These are phyloP conservation scores for Dermatemys mawii DNA, from an alignment of 2,113 vertebrate genomes.

Conservation along the genomic window DNA sequence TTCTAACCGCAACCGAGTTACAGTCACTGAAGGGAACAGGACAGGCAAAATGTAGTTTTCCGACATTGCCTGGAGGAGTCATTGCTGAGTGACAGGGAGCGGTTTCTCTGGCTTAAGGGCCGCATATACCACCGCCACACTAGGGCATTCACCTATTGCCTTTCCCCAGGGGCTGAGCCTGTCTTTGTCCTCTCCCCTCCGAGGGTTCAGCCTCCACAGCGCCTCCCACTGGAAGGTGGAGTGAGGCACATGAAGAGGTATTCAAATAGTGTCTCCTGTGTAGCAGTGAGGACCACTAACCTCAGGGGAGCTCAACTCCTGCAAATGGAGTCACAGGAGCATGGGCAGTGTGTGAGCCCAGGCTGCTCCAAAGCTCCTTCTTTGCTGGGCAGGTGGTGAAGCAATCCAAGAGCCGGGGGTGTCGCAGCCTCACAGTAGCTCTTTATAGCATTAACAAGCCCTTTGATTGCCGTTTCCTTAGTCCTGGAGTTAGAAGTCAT, in stretches of 20 bases:
- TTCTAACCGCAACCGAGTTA: background rate
- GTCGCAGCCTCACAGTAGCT: slow-evolving; percentile 12
- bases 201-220: rapidly evolving
- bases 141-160: rapidly evolving
- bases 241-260: rapidly evolving
- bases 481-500: background rate
- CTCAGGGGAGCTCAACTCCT: background rate
- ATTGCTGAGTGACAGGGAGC: background rate
- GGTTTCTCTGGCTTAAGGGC: background rate
- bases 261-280: rapidly evolving
- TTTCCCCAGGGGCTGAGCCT: rapidly evolving
- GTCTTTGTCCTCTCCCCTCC: background rate
- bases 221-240: rapidly evolving
- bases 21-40: background rate
- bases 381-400: background rate
- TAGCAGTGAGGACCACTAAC: rapidly evolving
- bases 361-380: rapidly evolving
- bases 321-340: rapidly evolving
- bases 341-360: rapidly evolving
- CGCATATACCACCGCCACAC: background rate
- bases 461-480: slow-evolving; percentile 3
- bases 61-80: background rate
- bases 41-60: background rate
- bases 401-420: background rate
- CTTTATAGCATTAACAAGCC: slow-evolving; percentile 9